phyloP scores from a whole-genome alignment of 2,113 vertebrate genomes.

The Thermophis baileyi region DNA sequence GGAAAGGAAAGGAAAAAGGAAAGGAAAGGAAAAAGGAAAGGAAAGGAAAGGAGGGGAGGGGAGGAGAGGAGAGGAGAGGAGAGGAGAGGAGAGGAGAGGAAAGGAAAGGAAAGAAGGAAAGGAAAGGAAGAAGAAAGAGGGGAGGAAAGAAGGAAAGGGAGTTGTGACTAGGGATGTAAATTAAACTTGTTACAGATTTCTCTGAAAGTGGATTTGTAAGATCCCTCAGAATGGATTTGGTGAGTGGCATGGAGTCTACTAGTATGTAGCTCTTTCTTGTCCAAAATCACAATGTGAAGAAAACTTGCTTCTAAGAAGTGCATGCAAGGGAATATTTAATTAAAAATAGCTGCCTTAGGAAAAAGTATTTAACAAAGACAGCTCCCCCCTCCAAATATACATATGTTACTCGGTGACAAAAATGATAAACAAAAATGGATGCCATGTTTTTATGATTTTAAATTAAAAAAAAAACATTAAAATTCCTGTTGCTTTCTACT shows the following conservation, averaged over 20 bases:
- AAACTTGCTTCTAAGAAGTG: background rate
- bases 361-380: background rate
- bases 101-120: background rate
- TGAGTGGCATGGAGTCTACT: background rate
- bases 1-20: no score
- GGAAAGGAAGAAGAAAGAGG: background rate
- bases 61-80: no score
- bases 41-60: no score
- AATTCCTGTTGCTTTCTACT: background rate
- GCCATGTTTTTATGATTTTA: background rate
- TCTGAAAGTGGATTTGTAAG: background rate
- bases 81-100: no score
- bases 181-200: background rate
- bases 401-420: background rate
- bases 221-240: background rate
- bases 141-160: background rate
- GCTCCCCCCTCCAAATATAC: background rate
- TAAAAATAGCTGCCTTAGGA: background rate
- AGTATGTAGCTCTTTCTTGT: background rate
- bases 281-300: background rate
- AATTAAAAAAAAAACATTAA: background rate
- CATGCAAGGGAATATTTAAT: background rate
- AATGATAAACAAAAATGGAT: background rate
- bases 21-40: no score
- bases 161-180: background rate